These are phyloP conservation scores for Bucorvus abyssinicus DNA, from an alignment of 2,797 vertebrate genomes.

Conservation along the genomic window DNA sequence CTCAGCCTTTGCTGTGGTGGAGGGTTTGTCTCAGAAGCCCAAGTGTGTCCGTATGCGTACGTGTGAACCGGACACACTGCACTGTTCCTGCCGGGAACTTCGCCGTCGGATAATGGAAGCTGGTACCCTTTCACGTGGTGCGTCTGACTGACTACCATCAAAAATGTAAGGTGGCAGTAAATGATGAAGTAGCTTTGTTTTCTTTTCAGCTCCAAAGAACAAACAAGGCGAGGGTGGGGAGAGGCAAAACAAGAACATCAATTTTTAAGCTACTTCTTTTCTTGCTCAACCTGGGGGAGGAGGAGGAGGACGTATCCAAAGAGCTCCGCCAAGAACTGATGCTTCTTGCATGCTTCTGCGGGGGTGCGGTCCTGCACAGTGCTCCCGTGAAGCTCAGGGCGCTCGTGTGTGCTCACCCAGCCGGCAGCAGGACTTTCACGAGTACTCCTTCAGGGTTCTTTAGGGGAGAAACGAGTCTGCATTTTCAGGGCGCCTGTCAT, in stretches of 20 bases:
- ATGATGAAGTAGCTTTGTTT: background rate
- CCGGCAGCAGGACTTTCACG: background rate
- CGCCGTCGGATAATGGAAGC: background rate
- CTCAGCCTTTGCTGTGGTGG: background rate
- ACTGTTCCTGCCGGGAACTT: background rate
- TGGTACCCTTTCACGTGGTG: background rate
- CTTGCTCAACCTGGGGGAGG: background rate
- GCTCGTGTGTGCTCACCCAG: background rate
- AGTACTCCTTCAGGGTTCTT: background rate
- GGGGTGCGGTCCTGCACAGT: no score
- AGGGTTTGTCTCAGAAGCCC: background rate
- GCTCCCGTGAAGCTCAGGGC: background rate
- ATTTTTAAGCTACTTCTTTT: background rate
- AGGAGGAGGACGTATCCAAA: background rate
- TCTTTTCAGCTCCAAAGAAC: background rate
- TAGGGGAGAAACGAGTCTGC: accelerated
- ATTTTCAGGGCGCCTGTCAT: background rate
- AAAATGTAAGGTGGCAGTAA: background rate
- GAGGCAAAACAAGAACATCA: background rate
- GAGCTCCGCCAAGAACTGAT: background rate
- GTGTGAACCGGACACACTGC: accelerated
- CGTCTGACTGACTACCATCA: background rate
- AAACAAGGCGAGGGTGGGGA: background rate
- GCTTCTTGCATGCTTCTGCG: background rate
- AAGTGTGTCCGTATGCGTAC: background rate